Evolutionary conservation across 2,113 vertebrate species (phyloP).

Genomic region (Oncorhynchus mykiss): DNA sequence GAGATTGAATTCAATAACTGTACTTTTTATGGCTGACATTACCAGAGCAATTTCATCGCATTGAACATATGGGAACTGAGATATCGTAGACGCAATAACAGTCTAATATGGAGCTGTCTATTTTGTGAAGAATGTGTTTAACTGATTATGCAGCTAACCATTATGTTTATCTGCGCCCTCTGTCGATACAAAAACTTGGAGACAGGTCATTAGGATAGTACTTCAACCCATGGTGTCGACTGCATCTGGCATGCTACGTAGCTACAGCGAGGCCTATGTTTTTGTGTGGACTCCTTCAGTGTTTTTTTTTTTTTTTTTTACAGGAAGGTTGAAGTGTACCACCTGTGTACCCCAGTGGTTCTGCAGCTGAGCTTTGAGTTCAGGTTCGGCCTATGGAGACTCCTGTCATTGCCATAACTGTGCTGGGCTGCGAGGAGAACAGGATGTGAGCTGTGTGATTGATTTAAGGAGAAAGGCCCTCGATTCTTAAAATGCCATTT

Average conservation of each 20-base stretch:
- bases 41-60: conserved; percentile 41
- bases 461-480: conserved; percentile 63
- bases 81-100: not conserved
- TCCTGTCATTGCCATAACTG: not conserved
- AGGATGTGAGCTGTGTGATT: conserved; percentile 55
- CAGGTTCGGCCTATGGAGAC: not conserved
- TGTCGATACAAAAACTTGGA: not conserved
- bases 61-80: conserved; percentile 40
- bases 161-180: not conserved
- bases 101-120: not conserved
- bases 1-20: conserved; percentile 64
- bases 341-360: not conserved
- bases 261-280: not conserved
- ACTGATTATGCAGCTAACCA: not conserved
- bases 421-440: not conserved
- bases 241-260: not conserved
- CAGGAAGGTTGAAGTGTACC: not conserved
- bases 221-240: not conserved
- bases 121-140: not conserved
- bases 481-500: conserved; percentile 72
- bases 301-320: not conserved
- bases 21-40: conserved; percentile 56
- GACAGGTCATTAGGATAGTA: not conserved
- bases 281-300: not conserved
- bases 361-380: not conserved